Percentiles rank a stretch among this genome's conserved stretches.
phyloP scores from a whole-genome alignment of 2,888 invertebrate genomes.

The Torymus tubicola region DNA sequence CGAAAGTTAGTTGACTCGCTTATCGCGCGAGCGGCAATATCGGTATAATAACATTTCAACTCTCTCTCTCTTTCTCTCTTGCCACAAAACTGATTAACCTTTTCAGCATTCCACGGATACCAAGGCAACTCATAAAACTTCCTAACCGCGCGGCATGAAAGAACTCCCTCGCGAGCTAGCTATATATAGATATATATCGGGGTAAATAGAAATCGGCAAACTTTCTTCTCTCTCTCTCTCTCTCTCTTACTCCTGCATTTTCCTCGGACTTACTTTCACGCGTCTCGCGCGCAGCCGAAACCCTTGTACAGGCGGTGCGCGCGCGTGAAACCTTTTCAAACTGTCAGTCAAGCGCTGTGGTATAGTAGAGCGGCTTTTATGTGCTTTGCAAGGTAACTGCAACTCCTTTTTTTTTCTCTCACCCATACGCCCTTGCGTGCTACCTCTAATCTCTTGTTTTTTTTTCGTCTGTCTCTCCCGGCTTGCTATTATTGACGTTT shows the following conservation, averaged over 20 bases:
- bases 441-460: not conserved
- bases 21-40: conserved; percentile 1
- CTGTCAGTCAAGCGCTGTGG: conserved; percentile 36
- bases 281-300: conserved; percentile 15
- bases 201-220: conserved; percentile 52
- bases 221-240: not conserved
- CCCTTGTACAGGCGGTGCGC: not conserved
- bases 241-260: not conserved
- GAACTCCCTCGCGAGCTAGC: conserved; percentile 55
- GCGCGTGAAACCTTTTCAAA: conserved; percentile 33
- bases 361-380: conserved; percentile 26
- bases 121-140: conserved; percentile 65
- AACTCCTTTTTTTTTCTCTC: conserved; percentile 5
- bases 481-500: conserved; percentile 51
- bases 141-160: conserved; percentile 61
- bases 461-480: not conserved
- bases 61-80: not conserved
- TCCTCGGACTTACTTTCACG: conserved; percentile 17
- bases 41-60: conserved; percentile 30
- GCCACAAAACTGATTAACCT: conserved; percentile 67
- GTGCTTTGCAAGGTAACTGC: conserved; percentile 35
- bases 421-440: not conserved
- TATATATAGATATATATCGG: not conserved
- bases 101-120: conserved; percentile 61
- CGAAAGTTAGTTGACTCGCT: conserved; percentile 12